A percentile compares a stretch with the other conserved stretches of the same genome.
These are phyloP conservation scores for Eugnorisma glareosa DNA, from an alignment of 2,888 invertebrate species.

Conservation along the genomic window DNA sequence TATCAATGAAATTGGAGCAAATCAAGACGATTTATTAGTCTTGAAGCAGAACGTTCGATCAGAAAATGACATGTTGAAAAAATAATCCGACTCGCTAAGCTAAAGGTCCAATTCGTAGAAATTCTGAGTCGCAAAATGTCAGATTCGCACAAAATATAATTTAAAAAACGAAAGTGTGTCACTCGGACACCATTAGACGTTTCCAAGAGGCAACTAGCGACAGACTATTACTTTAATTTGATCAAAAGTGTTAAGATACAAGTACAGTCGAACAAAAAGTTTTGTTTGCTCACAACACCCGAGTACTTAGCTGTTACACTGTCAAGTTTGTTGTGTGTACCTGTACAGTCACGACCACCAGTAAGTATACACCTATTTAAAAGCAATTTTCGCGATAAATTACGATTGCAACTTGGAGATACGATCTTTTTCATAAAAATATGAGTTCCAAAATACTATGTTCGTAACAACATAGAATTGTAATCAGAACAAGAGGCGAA, in stretches of 20 bases:
- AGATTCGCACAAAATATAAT: not conserved
- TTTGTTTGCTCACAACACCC: conserved; percentile 19
- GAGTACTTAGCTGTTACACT: not conserved
- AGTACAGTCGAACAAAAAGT: conserved; percentile 39
- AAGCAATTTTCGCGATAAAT: too few species aligned
- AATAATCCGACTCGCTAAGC: not conserved
- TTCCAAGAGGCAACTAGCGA: not conserved
- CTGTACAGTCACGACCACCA: too few species aligned
- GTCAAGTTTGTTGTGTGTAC: conserved; percentile 13
- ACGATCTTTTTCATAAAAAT: too few species aligned
- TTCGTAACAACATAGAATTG: too few species aligned
- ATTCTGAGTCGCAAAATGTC: not conserved
- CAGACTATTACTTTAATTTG: not conserved
- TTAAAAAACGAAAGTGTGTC: not conserved
- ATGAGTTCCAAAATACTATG: too few species aligned
- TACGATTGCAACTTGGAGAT: too few species aligned
- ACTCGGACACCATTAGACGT: not conserved
- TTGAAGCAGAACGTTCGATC: not conserved
- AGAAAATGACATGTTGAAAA: not conserved
- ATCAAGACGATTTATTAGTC: not conserved
- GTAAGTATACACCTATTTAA: too few species aligned
- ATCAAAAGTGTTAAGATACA: conserved; percentile 12
- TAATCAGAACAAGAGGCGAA: too few species aligned
- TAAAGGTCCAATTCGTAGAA: not conserved
- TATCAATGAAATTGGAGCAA: not conserved